Percentiles rank a stretch among this genome's conserved stretches.
Evolutionary conservation across 2,113 vertebrate species (phyloP).

Genomic region (Rallus limicola): DNA sequence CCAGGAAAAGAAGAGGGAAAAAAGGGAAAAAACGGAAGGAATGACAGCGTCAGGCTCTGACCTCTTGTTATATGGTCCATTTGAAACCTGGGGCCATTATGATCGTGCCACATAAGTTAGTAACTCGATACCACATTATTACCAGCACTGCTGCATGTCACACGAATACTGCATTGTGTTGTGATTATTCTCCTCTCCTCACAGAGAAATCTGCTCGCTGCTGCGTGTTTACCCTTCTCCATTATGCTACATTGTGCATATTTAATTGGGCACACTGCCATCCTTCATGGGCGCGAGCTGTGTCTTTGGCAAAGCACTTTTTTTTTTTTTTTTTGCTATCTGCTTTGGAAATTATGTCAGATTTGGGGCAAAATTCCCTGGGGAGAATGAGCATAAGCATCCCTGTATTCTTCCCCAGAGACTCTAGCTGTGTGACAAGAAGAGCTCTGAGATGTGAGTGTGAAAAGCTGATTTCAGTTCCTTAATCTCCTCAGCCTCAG

Average conservation of each 20-base stretch:
- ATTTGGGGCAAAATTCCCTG: background rate
- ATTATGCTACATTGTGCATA: background rate
- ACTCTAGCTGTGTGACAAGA: background rate
- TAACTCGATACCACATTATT: background rate
- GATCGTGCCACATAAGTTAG: background rate
- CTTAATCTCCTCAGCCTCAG: background rate
- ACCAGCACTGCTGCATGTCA: background rate
- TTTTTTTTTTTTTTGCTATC: background rate
- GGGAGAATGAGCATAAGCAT: background rate
- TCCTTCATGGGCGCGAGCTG: background rate
- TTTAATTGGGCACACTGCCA: background rate
- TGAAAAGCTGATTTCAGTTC: conserved; percentile 17
- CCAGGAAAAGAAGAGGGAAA: background rate
- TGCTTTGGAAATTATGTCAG: background rate
- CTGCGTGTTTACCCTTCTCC: background rate
- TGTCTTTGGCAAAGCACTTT: background rate
- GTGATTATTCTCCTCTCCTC: background rate
- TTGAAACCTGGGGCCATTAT: background rate
- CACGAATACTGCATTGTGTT: background rate
- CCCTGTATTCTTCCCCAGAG: background rate
- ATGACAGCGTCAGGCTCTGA: background rate
- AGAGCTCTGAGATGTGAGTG: background rate
- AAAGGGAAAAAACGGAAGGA: background rate
- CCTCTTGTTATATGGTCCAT: background rate
- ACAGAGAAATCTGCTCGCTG: background rate